These are phyloP conservation scores for Danaus melanippus DNA, from an alignment of 1,140 invertebrate species.

Conservation along the genomic window DNA sequence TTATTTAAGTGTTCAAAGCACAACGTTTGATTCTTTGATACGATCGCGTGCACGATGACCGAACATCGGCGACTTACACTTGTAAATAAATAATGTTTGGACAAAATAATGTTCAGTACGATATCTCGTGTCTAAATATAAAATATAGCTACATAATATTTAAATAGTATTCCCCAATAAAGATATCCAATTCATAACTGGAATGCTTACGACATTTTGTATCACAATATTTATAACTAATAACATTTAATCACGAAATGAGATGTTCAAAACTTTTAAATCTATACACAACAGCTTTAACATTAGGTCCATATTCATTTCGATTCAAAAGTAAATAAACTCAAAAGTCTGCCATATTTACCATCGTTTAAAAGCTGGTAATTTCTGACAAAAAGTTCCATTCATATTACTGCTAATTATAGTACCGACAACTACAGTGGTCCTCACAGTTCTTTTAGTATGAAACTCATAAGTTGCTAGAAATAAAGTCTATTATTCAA, in stretches of 20 bases:
- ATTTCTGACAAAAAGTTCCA: conserved; percentile 49
- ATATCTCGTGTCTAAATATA: neutral
- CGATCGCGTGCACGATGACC: conserved; percentile 43
- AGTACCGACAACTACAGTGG: conserved; percentile 36
- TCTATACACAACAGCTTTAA: neutral
- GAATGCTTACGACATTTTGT: neutral
- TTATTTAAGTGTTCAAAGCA: conserved; percentile 69
- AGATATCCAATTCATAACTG: too few relatives aligned
- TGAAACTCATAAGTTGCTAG: neutral
- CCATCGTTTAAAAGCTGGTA: conserved; percentile 30
- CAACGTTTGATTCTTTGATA: conserved; percentile 42
- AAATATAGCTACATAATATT: conserved; percentile 6
- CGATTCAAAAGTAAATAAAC: conserved; percentile 18
- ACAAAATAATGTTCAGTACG: conserved; percentile 18
- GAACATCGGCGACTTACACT: conserved; percentile 42
- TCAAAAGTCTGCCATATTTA: conserved; percentile 32
- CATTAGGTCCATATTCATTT: conserved; percentile 2
- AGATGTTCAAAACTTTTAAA: conserved; percentile 1
- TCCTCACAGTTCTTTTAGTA: neutral
- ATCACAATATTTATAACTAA: conserved; percentile 9
- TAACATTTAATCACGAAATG: conserved; percentile 14
- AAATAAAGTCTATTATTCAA: conserved; percentile 21
- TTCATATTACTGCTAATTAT: conserved; percentile 63
- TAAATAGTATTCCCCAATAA: too few relatives aligned
- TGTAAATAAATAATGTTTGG: conserved; percentile 45